Evolutionary conservation across 2,797 vertebrate genomes (phyloP), one percentile per base, ranked within the genome.

Genomic region (Poecilia gillii): DNA sequence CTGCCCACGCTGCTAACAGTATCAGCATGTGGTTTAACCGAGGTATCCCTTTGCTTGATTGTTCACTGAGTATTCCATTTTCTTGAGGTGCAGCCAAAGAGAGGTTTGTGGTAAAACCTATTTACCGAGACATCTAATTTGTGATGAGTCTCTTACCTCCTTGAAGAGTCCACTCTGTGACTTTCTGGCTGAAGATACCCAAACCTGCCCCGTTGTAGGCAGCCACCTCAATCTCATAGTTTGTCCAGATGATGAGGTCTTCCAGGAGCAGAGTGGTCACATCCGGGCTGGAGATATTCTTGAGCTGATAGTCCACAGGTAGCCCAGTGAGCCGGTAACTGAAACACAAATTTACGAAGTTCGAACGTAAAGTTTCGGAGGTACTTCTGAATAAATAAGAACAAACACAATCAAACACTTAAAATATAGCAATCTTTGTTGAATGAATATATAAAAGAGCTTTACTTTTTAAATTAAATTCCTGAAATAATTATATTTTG

Each of bases 241-340:
- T 99, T 77, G 98, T 99, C 98, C 98, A 99, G 91, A 99, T 98
- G 95, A 99, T 99, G 87, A 99, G 97, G 68, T 99, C 98, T 83
- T 99, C 98, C 88, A 99, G 95, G 0, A 99, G 95, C 79, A 99
- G 95, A 88, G 97, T 99, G 89, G 97, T 99, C 82, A 98, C 96
- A 0, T 99, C 98, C 0, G 98, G 97, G 0, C 96, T 98, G 18
- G 97, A 97, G 85, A 99, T 97, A 93, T 99, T 99, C 92, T 97
- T 99, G 89, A 97, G 97, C 90, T 99, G 98, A 91, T 98, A 98
- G 68, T 97, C 98, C 18, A 99, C 98, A 0, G 98, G 98, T 72
- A 99, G 92, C 72, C 98, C 98, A 0, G 97, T 97, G 87, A 99
- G 96, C 82, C 98, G 97, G 94, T 98, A 99, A 86, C 98, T 99